phyloP scores from a whole-genome alignment of 2,888 invertebrate genomes.

The Agrotis puta region DNA sequence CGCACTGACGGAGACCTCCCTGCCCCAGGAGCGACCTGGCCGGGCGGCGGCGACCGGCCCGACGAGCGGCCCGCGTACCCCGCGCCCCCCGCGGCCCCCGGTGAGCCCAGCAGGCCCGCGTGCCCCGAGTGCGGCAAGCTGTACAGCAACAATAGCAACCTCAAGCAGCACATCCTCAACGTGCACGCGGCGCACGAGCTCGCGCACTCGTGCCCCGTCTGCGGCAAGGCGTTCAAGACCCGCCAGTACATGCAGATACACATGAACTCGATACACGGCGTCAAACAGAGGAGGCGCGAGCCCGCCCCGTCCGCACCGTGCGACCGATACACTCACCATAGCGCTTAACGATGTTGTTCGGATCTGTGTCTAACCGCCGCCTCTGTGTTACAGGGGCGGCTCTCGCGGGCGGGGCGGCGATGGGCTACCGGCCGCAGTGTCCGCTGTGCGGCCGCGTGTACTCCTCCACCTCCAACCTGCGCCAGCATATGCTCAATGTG shows the following conservation, averaged over 20 bases:
- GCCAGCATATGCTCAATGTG: slow-evolving; percentile 94
- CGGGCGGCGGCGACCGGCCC: slow-evolving; percentile 67
- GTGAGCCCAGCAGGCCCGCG: slow-evolving; percentile 90
- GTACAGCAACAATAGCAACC: slow-evolving; percentile 93
- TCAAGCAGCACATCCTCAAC: slow-evolving; percentile 93
- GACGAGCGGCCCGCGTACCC: slow-evolving; percentile 56
- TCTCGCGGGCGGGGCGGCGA: slow-evolving; percentile 90
- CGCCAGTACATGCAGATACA: slow-evolving; percentile 94
- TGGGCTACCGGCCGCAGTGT: slow-evolving; percentile 92
- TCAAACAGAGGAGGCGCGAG: slow-evolving; percentile 91
- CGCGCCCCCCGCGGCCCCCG: slow-evolving; percentile 71
- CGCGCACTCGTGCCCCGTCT: slow-evolving; percentile 92
- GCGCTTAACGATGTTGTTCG: slow-evolving; percentile 81
- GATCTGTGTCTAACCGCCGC: slow-evolving; percentile 89
- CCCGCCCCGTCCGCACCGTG: slow-evolving; percentile 81
- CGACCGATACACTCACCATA: slow-evolving; percentile 84
- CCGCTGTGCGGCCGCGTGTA: slow-evolving; percentile 94
- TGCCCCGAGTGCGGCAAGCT: slow-evolving; percentile 93
- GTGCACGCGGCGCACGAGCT: slow-evolving; percentile 92
- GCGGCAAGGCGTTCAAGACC: slow-evolving; percentile 93
- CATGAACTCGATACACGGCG: slow-evolving; percentile 93
- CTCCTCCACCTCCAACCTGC: slow-evolving; percentile 94
- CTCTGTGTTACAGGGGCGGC: slow-evolving; percentile 93
- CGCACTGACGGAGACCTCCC: slow-evolving; percentile 86
- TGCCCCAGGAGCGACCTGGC: slow-evolving; percentile 88